Evolutionary conservation across 2,888 invertebrate species (phyloP).

Genomic region (Andrena dorsata): DNA sequence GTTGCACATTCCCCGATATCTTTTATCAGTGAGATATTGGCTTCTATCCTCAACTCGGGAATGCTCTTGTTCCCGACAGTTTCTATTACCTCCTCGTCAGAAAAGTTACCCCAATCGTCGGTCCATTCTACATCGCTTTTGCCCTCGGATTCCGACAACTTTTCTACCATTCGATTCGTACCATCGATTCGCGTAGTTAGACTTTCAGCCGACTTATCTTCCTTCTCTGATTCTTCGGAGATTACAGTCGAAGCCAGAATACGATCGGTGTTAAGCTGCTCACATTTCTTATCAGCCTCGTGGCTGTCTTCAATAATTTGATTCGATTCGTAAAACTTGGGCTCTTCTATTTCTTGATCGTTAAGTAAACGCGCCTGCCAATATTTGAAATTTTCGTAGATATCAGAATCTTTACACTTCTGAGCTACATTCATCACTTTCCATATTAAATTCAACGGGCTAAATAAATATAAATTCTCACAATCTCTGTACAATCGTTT

Average conservation of each 20-base stretch:
- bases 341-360: constrained; percentile 28
- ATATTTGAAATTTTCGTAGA: constrained; percentile 64
- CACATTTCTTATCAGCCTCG: neutral
- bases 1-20: constrained; percentile 57
- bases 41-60: constrained; percentile 21
- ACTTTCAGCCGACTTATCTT: neutral
- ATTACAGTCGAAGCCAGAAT: neutral
- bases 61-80: constrained; percentile 33
- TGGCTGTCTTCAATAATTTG: neutral
- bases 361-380: constrained; percentile 62
- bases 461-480: constrained; percentile 72
- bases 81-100: constrained; percentile 70
- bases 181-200: neutral
- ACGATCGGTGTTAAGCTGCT: neutral
- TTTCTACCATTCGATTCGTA: neutral
- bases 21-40: constrained; percentile 27
- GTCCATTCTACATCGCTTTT: constrained; percentile 70
- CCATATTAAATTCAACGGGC: constrained; percentile 77
- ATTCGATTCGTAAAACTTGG: constrained; percentile 3
- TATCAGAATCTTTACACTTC: constrained; percentile 53
- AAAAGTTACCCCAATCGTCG: constrained; percentile 80
- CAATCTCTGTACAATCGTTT: constrained; percentile 68
- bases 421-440: constrained; percentile 62
- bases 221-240: neutral
- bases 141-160: constrained; percentile 13